phyloP scores from a whole-genome alignment of 2,888 invertebrate genomes.

The Sinopyrophorus schimmeli region DNA sequence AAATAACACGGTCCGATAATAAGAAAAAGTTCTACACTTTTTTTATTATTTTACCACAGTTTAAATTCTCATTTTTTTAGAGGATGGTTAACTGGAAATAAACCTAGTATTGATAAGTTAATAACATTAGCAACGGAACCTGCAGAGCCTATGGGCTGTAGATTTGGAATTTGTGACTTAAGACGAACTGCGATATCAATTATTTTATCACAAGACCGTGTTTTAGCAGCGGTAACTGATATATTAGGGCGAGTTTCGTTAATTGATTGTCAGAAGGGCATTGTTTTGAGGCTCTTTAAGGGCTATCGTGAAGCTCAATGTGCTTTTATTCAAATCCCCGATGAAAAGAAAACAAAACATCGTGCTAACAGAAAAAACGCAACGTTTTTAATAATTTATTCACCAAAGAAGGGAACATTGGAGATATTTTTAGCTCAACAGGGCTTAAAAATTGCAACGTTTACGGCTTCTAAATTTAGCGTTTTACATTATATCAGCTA shows the following conservation, averaged over 20 bases:
- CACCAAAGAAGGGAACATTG: conserved; percentile 87
- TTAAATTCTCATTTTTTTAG: conserved; percentile 43
- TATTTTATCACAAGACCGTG: conserved; percentile 77
- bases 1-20: too few relatives aligned
- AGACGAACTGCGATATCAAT: conserved; percentile 75
- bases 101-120: conserved; percentile 54
- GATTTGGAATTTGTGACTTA: conserved; percentile 81
- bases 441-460: conserved; percentile 88
- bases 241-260: conserved; percentile 85
- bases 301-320: conserved; percentile 96
- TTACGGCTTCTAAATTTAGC: conserved; percentile 85
- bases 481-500: conserved; percentile 79
- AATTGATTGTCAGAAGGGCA: conserved; percentile 78
- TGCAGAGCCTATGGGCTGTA: conserved; percentile 73
- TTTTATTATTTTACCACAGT: background rate
- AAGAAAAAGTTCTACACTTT: too few relatives aligned
- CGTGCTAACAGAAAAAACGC: conserved; percentile 58
- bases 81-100: conserved; percentile 61
- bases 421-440: conserved; percentile 93
- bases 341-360: conserved; percentile 57
- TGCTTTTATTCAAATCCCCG: conserved; percentile 85
- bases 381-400: conserved; percentile 89
- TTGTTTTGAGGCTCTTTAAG: conserved; percentile 87
- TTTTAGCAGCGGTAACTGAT: conserved; percentile 81
- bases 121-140: conserved; percentile 59